Percentiles rank a stretch among this genome's conserved stretches.
Evolutionary conservation across 2,888 invertebrate genomes (phyloP).

Genomic region (Chironomus riparius): DNA sequence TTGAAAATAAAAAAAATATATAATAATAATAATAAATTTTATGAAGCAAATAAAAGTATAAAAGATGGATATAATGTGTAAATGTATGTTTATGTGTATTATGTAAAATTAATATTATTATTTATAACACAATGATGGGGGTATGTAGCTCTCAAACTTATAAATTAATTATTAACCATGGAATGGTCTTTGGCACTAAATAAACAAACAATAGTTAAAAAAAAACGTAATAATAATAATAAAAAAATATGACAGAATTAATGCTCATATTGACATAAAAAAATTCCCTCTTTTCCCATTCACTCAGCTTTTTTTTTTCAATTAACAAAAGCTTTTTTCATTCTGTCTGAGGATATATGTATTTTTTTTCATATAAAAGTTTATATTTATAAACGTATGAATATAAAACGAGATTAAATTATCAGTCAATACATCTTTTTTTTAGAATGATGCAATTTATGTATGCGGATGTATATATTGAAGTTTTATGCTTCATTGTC

Average conservation of each 20-base stretch:
- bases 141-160: background rate
- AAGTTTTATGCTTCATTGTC: background rate
- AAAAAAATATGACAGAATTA: background rate
- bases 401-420: background rate
- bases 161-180: background rate
- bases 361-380: background rate
- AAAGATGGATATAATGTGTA: background rate
- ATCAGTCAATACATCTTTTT: background rate
- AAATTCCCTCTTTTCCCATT: background rate
- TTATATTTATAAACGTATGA: background rate
- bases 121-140: background rate
- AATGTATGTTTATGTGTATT: background rate
- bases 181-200: constrained; percentile 6
- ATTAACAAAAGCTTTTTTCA: no score
- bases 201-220: background rate
- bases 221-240: background rate
- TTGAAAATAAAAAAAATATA: no score
- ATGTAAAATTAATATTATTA: background rate
- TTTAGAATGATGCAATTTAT: background rate
- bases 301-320: background rate
- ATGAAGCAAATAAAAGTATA: background rate
- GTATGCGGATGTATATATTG: background rate
- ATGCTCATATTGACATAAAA: background rate
- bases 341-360: no score
- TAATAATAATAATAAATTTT: background rate